Base-by-base conservation (phyloP, 2,113 vertebrate genomes). In the Capreolus pygargus region DNA sequence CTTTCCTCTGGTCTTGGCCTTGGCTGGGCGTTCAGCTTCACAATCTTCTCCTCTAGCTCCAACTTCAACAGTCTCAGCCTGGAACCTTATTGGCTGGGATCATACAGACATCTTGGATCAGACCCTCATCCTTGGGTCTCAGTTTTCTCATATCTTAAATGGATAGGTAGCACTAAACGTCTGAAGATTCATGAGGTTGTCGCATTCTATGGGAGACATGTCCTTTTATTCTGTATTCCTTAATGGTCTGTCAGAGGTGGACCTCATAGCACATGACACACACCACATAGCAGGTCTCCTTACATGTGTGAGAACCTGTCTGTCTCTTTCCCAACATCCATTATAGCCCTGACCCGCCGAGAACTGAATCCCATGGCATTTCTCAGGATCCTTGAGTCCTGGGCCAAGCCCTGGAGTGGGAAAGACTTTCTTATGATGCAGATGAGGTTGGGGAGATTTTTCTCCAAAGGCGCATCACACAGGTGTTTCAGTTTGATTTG, bases 401-500 rank as follows among this genome's bases (percentile, higher is more conserved):
- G 83, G 55, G 82, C 58, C 64, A 93, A 89, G 2, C 3, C 17
- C 39, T 74, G 78, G 27, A 45, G 14, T 88, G 45, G 79, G 70
- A 92, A 85, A 88, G 55, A 55, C 4, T 39, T 28, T 45, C 30
- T 86, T 83, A 27, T 58, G 86, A 96, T 86, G 36, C 43, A 92
- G 70, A 89, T 13, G 13, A 76, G 30, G 25, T 8, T 10, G 33
- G 61, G 50, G 64, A 74, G 79, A 57, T 57, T 64, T 84, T 81
- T 70, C 47, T 94, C 23, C 64, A 50, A 28, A 79, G 87, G 45
- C 0, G 0, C 10, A 39, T 70, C 19, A 70, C 67, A 39, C n/a
- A 39, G 7, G 33, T 19, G 84, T 97, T 96, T 79, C 33, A 86
- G 1, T 86, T 93, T 91, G 33, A 86, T 8, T 85, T 92, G 25